Evolutionary conservation across 2,888 invertebrate genomes (phyloP), one percentile per base, ranked within the genome.

Genomic region (Hydrotaea diabolus): DNA sequence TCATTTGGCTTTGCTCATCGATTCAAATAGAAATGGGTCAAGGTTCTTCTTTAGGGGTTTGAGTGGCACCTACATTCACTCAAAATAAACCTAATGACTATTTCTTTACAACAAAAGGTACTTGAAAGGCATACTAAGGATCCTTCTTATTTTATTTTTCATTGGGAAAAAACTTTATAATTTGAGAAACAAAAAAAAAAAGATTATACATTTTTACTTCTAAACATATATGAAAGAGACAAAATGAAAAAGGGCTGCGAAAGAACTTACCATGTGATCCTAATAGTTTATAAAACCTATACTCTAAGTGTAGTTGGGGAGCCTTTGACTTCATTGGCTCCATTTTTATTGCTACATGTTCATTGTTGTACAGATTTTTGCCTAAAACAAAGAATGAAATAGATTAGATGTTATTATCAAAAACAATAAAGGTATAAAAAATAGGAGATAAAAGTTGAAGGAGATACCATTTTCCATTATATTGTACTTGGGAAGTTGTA

Each of bases 321-420:
- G 99, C 99, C 95, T 99, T 98, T 90, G 99, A 98, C 94, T 99
- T 99, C 98, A 99, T 99, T 91, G 98, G 98, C 95, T 99, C 99
- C 98, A 99, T 96, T 95, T 99, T 99, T 93, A 99, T 99, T 93
- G 99, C 99, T 94, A 99, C 99, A 95, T 99, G 99, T 95, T 99
- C 99, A 95, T 98, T 99, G 95, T 98, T 99, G 95, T 99, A 99
- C 92, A 99, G 95, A 94, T 99, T 99, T 95, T 99, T 99, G 89
- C 99, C 98, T 97, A 95, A 92, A 93, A 92, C 93, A 81, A 86
- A 49, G n/a, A 49, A 49, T n/a, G n/a, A n/a, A 13, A 49, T 13
- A n/a, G 13, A n/a, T 49, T 49, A 49, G n/a, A 49, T 49, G 8
- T 8, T 39, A 8, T 39, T 39, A 13, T 11, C n/a, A n/a, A n/a